Evolutionary conservation across 2,888 invertebrate genomes (phyloP), one percentile per base, ranked within the genome.

Genomic region (Thumatha senex): DNA sequence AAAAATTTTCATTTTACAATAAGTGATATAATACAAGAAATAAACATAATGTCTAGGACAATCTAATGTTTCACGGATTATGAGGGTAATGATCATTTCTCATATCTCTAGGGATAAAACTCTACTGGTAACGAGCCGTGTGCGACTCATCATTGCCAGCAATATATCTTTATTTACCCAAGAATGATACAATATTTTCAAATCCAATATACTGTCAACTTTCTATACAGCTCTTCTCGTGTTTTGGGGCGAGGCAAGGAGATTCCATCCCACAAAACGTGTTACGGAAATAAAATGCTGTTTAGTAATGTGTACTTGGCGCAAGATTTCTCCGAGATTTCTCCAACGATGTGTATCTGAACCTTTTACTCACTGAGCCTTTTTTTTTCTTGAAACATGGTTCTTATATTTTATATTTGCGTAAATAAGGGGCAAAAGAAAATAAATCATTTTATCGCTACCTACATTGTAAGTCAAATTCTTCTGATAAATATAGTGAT

Each of bases 151-250:
- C 80, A 79, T 79, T 77, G 77, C 76, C 67, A 70, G 74, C 76
- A 81, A 83, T 82, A 78, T 78, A 77, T 78, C 70, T 78, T 80
- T 82, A 85, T 84, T 84, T 82, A 83, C 79, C 77, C 78, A 72
- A 78, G 76, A 80, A 72, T 80, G 76, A 80, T 78, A 70, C 73
- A 73, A 77, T 77, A 76, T 80, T 76, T 74, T 64, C 72, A 74
- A 76, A 78, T 75, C 77, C 72, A 64, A 76, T 24, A 24, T 24
- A 4, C 70, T 73, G 78, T 77, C 80, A 78, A 78, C 74, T 76
- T 77, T 76, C 74, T 70, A 76, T 80, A 72, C 60, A 67, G 63
- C 67, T 71, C 70, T 72, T 68, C 64, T 54, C 56, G 67, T 70
- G 69, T 73, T 73, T 66, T 49, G 63, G 60, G 61, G 71, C 55